Evolutionary conservation across 2,113 vertebrate species (phyloP).

Genomic region (Puffinus mauretanicus): DNA sequence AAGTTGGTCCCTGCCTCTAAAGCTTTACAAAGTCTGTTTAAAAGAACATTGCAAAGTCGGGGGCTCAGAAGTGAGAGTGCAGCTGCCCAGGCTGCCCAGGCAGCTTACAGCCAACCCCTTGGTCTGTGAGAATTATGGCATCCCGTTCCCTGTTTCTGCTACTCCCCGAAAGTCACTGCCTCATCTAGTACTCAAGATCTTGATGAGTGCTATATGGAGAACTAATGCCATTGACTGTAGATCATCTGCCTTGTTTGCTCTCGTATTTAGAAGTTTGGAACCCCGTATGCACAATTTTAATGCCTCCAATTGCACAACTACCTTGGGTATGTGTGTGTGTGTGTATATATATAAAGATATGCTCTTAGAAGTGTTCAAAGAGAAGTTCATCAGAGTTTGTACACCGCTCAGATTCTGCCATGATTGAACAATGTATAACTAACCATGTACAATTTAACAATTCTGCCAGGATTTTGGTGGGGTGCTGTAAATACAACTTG

Average conservation of each 20-base stretch:
- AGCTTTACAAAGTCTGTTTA: neutral
- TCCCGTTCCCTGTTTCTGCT: neutral
- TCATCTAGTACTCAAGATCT: neutral
- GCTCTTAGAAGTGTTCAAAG: neutral
- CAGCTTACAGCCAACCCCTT: neutral
- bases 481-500: rapidly evolving
- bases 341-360: too few species aligned
- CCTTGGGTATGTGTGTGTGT: too few species aligned
- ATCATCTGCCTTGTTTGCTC: neutral
- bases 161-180: neutral
- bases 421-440: neutral
- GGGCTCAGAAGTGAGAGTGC: neutral
- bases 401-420: neutral
- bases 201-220: neutral
- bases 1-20: neutral
- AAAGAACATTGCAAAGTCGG: neutral
- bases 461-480: neutral
- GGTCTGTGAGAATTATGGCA: neutral
- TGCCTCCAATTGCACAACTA: neutral
- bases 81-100: neutral
- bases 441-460: neutral
- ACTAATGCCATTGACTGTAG: neutral
- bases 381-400: neutral
- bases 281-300: neutral
- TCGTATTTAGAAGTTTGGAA: neutral